A percentile compares a stretch with the other conserved stretches of the same genome.
Conservation (phyloP, 2,113 vertebrate species). For the Calyptomena viridis region DNA sequence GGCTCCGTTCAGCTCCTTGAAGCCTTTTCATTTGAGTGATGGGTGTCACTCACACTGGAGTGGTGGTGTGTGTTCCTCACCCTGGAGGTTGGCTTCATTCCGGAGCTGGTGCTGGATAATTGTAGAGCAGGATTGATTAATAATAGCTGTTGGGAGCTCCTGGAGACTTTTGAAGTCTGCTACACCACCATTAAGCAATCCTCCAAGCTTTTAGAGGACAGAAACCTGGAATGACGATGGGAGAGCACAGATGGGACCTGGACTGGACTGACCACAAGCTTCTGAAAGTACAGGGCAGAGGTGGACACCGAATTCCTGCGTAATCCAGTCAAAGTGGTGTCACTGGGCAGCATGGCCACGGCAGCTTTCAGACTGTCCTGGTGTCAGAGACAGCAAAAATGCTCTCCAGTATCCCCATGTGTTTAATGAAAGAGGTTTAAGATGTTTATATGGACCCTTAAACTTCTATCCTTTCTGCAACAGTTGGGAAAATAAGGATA, state of each 20-base stretch:
- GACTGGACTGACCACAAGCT: not conserved
- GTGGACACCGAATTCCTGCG: rapidly evolving
- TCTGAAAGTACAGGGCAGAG: not conserved
- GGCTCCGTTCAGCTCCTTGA: not conserved
- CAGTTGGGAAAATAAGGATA: not conserved
- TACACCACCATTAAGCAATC: not conserved
- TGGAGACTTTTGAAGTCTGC: not conserved
- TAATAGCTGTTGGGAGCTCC: not conserved
- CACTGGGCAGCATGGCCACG: not conserved
- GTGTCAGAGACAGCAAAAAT: not conserved
- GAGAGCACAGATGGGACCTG: not conserved
- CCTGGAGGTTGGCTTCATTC: not conserved
- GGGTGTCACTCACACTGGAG: not conserved
- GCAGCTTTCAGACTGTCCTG: rapidly evolving
- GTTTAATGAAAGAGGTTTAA: not conserved
- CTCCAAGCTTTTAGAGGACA: not conserved
- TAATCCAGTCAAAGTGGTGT: rapidly evolving
- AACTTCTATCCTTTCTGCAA: not conserved
- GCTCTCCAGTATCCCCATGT: not conserved
- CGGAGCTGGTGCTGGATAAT: not conserved
- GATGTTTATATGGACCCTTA: not conserved
- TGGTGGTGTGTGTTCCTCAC: not conserved
- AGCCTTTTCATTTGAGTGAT: not conserved
- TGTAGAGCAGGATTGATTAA: not conserved
- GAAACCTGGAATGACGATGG: not conserved